phyloP scores from a whole-genome alignment of 2,888 invertebrate genomes.

The Rhingia campestris region DNA sequence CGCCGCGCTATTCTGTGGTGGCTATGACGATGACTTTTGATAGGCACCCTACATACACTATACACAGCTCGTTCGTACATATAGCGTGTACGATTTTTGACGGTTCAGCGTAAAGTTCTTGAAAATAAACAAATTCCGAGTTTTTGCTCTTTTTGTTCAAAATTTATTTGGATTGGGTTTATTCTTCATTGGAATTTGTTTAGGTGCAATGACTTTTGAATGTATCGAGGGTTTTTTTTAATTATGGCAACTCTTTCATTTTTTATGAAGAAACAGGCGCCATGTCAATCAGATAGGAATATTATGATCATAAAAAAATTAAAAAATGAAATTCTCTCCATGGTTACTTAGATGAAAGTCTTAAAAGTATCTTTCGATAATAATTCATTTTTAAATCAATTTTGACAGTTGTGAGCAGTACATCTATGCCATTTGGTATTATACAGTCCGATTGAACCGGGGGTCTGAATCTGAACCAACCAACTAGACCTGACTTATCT shows the following conservation, averaged over 20 bases:
- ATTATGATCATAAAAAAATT: background rate
- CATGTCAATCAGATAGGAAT: background rate
- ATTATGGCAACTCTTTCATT: background rate
- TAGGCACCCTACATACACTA: constrained; percentile 5
- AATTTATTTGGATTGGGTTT: constrained; percentile 21
- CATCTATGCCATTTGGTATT: too few species aligned
- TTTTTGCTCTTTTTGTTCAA: background rate
- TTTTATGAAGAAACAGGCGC: constrained; percentile 9
- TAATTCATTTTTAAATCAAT: too few species aligned
- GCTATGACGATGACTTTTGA: constrained; percentile 18
- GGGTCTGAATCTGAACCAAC: too few species aligned
- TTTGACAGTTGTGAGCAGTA: too few species aligned
- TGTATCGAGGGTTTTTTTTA: background rate
- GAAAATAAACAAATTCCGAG: constrained; percentile 55
- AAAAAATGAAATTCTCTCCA: too few species aligned
- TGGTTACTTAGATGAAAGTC: too few species aligned
- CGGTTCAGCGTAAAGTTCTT: constrained; percentile 27
- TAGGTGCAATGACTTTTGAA: constrained; percentile 50
- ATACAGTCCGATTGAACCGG: too few species aligned
- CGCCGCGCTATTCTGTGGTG: background rate
- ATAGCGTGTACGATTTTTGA: background rate
- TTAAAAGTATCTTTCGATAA: too few species aligned
- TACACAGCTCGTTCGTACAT: background rate
- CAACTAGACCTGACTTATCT: too few species aligned
- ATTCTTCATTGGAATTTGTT: constrained; percentile 5